A percentile compares a stretch with the other conserved stretches of the same genome.
Conservation (phyloP, 2,113 vertebrate genomes). For the Sialia sialis region DNA sequence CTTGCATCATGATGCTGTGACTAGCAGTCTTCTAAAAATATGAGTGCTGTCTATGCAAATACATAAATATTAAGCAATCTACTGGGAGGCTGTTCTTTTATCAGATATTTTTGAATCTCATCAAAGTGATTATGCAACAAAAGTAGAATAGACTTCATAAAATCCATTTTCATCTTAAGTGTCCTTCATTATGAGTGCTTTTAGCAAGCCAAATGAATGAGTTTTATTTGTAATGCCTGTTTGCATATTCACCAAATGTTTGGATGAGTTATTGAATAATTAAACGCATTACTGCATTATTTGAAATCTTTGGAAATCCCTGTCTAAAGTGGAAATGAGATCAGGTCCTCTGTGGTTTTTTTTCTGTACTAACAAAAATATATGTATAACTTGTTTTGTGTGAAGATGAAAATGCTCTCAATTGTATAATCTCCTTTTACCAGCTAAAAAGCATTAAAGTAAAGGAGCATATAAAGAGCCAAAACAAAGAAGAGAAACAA, state of each 20-base stretch:
- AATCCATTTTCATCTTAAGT: background rate
- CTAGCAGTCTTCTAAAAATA: constrained; percentile 12
- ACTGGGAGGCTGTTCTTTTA: background rate
- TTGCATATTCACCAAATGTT: background rate
- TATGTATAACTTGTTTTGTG: background rate
- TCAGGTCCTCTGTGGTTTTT: background rate
- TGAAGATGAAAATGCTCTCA: background rate
- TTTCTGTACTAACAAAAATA: background rate
- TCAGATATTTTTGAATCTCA: constrained; percentile 14
- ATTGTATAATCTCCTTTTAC: background rate
- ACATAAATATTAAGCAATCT: background rate
- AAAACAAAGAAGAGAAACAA: background rate
- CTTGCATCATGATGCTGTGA: background rate
- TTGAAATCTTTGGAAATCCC: background rate
- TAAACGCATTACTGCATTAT: background rate
- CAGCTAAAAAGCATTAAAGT: background rate
- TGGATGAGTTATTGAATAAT: background rate
- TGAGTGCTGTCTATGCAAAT: background rate
- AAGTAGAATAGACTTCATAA: constrained; percentile 3
- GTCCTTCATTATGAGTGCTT: background rate
- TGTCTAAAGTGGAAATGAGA: background rate
- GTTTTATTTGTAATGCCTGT: background rate
- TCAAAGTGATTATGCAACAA: background rate
- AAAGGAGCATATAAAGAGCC: background rate
- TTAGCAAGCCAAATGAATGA: background rate